A percentile compares a stretch with the other conserved stretches of the same genome.
phyloP scores from a whole-genome alignment of 2,888 invertebrate genomes.

The Allolobophora icterica region DNA sequence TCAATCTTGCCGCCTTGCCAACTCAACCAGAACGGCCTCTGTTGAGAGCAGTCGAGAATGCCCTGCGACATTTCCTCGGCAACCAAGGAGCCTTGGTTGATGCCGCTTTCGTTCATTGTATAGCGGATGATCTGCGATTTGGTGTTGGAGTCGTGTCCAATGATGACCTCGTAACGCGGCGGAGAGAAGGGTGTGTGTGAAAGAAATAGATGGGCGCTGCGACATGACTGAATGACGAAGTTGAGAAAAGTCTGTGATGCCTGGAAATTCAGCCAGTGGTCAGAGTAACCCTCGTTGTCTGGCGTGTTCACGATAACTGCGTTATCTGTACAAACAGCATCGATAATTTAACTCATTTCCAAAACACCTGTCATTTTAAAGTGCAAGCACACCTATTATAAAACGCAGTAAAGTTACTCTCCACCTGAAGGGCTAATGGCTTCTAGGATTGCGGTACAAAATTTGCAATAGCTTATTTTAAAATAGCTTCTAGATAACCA shows the following conservation, averaged over 20 bases:
- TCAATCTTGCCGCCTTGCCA: constrained; percentile 32
- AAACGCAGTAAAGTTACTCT: too few species aligned
- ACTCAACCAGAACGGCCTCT: constrained; percentile 34
- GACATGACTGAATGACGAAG: constrained; percentile 28
- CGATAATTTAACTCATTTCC: background rate
- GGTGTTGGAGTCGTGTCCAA: constrained; percentile 34
- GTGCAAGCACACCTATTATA: too few species aligned
- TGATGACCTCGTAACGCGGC: constrained; percentile 19
- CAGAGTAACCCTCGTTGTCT: background rate
- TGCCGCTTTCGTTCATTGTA: background rate
- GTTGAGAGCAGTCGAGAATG: constrained; percentile 32
- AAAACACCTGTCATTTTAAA: background rate
- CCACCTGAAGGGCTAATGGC: background rate
- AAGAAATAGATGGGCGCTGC: constrained; percentile 24
- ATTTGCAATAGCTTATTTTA: background rate
- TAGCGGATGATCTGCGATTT: constrained; percentile 15
- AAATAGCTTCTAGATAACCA: background rate
- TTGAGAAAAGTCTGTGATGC: constrained; percentile 21
- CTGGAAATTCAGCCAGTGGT: background rate
- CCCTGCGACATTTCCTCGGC: constrained; percentile 28
- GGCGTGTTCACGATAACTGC: constrained; percentile 7
- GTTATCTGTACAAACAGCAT: background rate
- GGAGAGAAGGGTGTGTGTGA: background rate
- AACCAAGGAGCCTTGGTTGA: constrained; percentile 14
- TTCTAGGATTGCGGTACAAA: background rate